A percentile compares a stretch with the other conserved stretches of the same genome.
phyloP scores from a whole-genome alignment of 2,888 invertebrate genomes.

The Philonicus albiceps region DNA sequence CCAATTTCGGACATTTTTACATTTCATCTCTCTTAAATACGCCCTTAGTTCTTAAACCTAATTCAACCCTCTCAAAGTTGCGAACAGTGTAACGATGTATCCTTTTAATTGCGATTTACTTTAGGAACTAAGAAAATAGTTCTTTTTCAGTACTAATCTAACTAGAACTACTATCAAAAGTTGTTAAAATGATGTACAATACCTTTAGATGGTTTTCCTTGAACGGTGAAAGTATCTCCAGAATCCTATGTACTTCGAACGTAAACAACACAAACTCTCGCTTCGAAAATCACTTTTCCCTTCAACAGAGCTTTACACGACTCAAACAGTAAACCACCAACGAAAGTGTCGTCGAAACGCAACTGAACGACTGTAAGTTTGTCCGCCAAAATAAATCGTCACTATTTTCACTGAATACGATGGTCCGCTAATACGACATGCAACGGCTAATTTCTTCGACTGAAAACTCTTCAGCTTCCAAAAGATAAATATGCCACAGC shows the following conservation, averaged over 20 bases:
- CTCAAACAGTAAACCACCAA: neutral
- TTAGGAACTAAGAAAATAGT: neutral
- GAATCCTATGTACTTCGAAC: neutral
- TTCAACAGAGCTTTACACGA: neutral
- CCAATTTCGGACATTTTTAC: neutral
- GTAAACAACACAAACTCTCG: neutral
- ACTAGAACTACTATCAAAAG: neutral
- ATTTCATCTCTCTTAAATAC: neutral
- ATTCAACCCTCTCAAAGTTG: neutral
- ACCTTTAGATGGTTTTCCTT: neutral
- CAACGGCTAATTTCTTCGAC: neutral
- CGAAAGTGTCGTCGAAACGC: constrained; percentile 7
- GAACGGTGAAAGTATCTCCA: neutral
- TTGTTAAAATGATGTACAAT: neutral
- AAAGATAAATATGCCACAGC: neutral
- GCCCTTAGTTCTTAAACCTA: neutral
- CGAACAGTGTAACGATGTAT: neutral
- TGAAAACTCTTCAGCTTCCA: neutral
- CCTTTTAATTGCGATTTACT: neutral
- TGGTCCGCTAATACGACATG: neutral
- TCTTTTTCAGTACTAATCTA: neutral
- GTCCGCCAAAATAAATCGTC: neutral
- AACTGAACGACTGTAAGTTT: neutral
- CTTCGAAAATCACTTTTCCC: neutral
- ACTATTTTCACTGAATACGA: neutral